These are phyloP conservation scores for Nomia melanderi DNA, from an alignment of 1,140 invertebrate genomes.

Conservation along the genomic window DNA sequence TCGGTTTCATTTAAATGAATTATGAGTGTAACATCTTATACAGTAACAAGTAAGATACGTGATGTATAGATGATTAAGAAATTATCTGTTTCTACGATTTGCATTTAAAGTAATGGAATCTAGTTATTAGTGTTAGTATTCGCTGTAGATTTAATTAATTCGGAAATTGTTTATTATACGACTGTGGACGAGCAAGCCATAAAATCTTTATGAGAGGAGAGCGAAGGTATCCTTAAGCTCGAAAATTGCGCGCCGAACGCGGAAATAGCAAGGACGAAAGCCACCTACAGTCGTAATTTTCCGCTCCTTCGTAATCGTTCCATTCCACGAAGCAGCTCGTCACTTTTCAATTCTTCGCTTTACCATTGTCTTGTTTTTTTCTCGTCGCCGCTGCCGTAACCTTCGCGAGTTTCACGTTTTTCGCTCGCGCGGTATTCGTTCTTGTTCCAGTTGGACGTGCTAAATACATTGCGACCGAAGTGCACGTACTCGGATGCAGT, in stretches of 20 bases:
- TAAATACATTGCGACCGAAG: neutral
- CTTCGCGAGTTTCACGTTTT: neutral
- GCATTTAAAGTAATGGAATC: no score
- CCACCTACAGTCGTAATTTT: conserved; percentile 39
- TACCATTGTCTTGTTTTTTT: neutral
- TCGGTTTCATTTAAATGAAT: no score
- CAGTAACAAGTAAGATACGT: no score
- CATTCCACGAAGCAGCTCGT: neutral
- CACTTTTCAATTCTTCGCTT: neutral
- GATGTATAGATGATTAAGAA: no score
- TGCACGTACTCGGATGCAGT: neutral
- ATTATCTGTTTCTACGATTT: no score
- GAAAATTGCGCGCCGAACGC: conserved; percentile 49
- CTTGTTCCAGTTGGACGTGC: neutral
- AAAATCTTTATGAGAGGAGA: neutral
- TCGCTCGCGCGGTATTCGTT: neutral
- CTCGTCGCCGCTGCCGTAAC: neutral
- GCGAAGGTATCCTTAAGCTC: conserved; percentile 26
- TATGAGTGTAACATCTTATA: no score
- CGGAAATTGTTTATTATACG: no score
- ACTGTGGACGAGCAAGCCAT: neutral
- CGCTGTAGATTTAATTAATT: no score
- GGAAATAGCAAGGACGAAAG: conserved; percentile 1
- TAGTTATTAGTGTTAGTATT: no score
- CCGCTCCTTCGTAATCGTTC: conserved; percentile 3